A percentile compares a stretch with the other conserved stretches of the same genome.
Conservation (phyloP, 1,140 invertebrate species). For the Drosophila paulistorum region DNA sequence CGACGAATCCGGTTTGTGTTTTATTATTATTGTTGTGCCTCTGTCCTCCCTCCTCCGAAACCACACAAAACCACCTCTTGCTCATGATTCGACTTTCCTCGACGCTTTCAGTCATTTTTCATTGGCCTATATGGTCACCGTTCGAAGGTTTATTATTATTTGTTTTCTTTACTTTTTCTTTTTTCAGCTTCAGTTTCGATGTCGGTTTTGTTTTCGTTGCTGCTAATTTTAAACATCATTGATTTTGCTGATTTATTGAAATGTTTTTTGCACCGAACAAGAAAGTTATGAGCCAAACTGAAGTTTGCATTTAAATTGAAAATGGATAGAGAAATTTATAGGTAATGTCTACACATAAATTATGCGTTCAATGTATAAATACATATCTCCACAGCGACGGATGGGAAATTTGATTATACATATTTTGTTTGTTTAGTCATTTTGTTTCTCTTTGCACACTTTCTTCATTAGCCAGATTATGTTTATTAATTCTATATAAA, state of each 20-base stretch:
- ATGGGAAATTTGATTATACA: not conserved
- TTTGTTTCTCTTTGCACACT: too few relatives aligned
- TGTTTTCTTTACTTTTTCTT: constrained; percentile 41
- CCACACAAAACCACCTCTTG: not conserved
- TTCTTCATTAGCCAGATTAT: not conserved
- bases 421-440: not conserved
- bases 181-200: constrained; percentile 23
- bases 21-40: constrained; percentile 75
- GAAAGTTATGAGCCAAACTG: constrained; percentile 38
- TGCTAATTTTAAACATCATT: constrained; percentile 80
- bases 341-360: constrained; percentile 14
- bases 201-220: constrained; percentile 32
- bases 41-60: not conserved
- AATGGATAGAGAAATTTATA: constrained; percentile 42
- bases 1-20: constrained; percentile 36
- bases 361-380: not conserved
- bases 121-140: constrained; percentile 73
- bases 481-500: not conserved
- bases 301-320: constrained; percentile 43
- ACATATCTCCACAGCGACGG: not conserved
- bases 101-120: constrained; percentile 59
- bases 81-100: constrained; percentile 43
- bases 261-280: constrained; percentile 14
- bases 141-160: constrained; percentile 79
- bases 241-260: constrained; percentile 71